Percentiles rank a stretch among this genome's conserved stretches.
phyloP scores from a whole-genome alignment of 2,797 vertebrate genomes.

The Valencia hispanica region DNA sequence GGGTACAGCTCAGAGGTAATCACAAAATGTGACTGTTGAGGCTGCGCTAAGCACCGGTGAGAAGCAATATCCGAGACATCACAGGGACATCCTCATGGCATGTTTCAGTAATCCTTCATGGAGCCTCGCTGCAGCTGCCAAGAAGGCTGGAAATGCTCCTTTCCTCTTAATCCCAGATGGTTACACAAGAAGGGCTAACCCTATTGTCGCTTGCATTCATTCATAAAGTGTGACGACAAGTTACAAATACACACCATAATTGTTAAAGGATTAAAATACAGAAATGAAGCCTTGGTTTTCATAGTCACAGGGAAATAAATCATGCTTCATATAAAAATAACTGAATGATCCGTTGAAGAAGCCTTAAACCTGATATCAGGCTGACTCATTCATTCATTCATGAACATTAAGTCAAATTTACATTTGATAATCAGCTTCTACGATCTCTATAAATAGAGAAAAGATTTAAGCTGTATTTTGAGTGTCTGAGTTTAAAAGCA shows the following conservation, averaged over 20 bases:
- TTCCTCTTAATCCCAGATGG: conserved; percentile 33
- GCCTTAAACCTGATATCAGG: background rate
- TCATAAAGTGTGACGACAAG: conserved; percentile 13
- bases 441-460: background rate
- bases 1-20: conserved; percentile 50
- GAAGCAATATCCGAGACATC: conserved; percentile 39
- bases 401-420: background rate
- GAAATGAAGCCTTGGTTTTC: background rate
- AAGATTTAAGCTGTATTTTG: background rate
- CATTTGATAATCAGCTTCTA: background rate
- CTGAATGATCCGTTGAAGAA: background rate
- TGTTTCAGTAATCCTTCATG: conserved; percentile 52
- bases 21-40: conserved; percentile 36
- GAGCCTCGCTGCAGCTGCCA: conserved; percentile 16
- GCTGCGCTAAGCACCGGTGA: conserved; percentile 21
- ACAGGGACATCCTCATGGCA: conserved; percentile 30
- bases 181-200: conserved; percentile 17
- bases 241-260: background rate
- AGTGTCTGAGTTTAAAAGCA: too few species aligned
- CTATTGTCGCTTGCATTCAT: conserved; percentile 13
- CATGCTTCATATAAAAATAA: conserved; percentile 4
- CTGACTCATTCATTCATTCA: conserved; percentile 12
- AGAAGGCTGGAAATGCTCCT: conserved; percentile 19
- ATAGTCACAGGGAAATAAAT: background rate
- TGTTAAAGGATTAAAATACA: background rate